Percentiles rank a stretch among this genome's conserved stretches.
These are phyloP conservation scores for Podarcis muralis DNA, from an alignment of 2,113 vertebrate species.

Conservation along the genomic window DNA sequence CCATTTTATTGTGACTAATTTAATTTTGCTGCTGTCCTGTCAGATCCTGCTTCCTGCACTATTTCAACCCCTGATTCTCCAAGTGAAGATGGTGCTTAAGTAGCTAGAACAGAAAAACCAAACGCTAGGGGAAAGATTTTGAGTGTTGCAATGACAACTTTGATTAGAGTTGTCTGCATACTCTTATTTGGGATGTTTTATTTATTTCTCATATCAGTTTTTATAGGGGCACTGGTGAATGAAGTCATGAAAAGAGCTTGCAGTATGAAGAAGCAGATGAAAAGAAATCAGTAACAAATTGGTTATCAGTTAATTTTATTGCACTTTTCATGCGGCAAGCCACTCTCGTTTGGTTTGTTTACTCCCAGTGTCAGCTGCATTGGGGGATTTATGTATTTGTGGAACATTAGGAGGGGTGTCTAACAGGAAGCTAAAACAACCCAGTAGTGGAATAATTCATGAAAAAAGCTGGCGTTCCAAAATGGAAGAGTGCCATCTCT, in stretches of 20 bases:
- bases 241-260: constrained; percentile 42
- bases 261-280: constrained; percentile 50
- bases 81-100: constrained; percentile 23
- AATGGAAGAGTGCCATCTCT: constrained; percentile 27
- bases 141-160: constrained; percentile 10
- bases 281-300: constrained; percentile 57
- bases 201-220: constrained; percentile 49
- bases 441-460: constrained; percentile 58
- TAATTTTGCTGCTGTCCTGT: constrained; percentile 41
- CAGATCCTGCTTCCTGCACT: constrained; percentile 24
- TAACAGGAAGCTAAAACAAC: constrained; percentile 55
- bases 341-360: constrained; percentile 51
- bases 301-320: constrained; percentile 62
- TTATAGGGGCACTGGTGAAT: constrained; percentile 46
- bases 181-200: constrained; percentile 61
- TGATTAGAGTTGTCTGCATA: constrained; percentile 39
- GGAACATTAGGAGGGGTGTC: constrained; percentile 39
- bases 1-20: constrained; percentile 50
- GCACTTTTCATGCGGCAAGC: constrained; percentile 60
- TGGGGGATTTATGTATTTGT: constrained; percentile 58
- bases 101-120: constrained; percentile 6
- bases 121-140: constrained; percentile 17
- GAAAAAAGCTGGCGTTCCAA: constrained; percentile 39
- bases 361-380: constrained; percentile 38
- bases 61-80: constrained; percentile 37